A percentile compares a stretch with the other conserved stretches of the same genome.
phyloP scores from a whole-genome alignment of 2,888 invertebrate species.

The Invenusta paracnida region DNA sequence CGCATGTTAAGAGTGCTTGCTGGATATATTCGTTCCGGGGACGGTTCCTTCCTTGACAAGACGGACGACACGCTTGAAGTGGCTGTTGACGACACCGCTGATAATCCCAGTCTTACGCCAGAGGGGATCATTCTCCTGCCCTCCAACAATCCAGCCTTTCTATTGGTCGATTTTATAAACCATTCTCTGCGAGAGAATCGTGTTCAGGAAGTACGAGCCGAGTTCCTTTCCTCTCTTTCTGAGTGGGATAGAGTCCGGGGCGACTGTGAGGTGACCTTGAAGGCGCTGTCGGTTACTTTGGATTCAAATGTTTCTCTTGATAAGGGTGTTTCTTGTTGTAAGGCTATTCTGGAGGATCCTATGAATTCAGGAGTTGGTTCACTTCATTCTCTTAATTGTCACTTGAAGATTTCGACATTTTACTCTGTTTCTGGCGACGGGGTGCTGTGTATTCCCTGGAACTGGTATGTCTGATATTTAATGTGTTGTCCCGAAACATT shows the following conservation, averaged over 20 bases:
- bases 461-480: not conserved
- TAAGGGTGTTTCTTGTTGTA: not conserved
- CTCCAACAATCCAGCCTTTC: not conserved
- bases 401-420: not conserved
- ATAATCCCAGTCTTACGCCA: not conserved
- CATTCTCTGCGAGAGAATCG: not conserved
- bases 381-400: not conserved
- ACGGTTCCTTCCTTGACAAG: not conserved
- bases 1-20: not conserved
- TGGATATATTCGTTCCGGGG: not conserved
- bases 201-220: not conserved
- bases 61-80: not conserved
- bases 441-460: not conserved
- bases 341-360: not conserved
- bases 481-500: too few species aligned
- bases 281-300: not conserved
- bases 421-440: not conserved
- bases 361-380: not conserved
- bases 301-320: not conserved
- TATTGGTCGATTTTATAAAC: not conserved
- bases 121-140: not conserved
- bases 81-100: not conserved
- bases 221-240: not conserved
- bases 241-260: not conserved
- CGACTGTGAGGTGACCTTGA: not conserved